phyloP scores from a whole-genome alignment of 2,797 vertebrate species.

The Gouania willdenowi region DNA sequence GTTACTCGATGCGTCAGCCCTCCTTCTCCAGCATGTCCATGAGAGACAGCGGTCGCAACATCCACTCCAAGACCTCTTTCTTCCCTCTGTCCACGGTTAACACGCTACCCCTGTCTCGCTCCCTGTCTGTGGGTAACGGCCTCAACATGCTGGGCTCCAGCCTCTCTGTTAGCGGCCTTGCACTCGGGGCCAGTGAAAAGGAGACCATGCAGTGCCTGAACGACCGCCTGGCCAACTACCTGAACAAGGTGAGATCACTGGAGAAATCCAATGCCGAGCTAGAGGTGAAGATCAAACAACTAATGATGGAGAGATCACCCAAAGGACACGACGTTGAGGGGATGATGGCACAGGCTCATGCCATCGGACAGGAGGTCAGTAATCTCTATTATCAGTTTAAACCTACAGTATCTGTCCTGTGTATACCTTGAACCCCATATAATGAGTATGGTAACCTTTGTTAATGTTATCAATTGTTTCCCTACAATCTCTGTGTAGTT shows the following conservation, averaged over 20 bases:
- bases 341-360: conserved; percentile 75
- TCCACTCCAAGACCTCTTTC: conserved; percentile 66
- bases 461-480: too few relatives aligned
- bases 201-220: conserved; percentile 80
- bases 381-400: too few relatives aligned
- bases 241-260: conserved; percentile 76
- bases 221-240: conserved; percentile 75
- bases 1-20: conserved; percentile 69
- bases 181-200: conserved; percentile 62
- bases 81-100: conserved; percentile 44
- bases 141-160: conserved; percentile 59
- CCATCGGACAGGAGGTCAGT: conserved; percentile 76
- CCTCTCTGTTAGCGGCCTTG: conserved; percentile 56
- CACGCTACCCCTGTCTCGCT: conserved; percentile 59
- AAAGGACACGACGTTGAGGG: conserved; percentile 72
- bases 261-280: conserved; percentile 78
- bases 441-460: too few relatives aligned
- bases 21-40: conserved; percentile 67
- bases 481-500: too few relatives aligned
- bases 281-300: conserved; percentile 77
- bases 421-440: too few relatives aligned
- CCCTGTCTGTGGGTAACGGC: conserved; percentile 68
- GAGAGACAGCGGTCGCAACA: conserved; percentile 59
- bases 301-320: conserved; percentile 70
- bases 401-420: too few relatives aligned